Evolutionary conservation across 2,797 vertebrate genomes (phyloP), one percentile per base, ranked within the genome.

Genomic region (Triplophysa bombifrons): DNA sequence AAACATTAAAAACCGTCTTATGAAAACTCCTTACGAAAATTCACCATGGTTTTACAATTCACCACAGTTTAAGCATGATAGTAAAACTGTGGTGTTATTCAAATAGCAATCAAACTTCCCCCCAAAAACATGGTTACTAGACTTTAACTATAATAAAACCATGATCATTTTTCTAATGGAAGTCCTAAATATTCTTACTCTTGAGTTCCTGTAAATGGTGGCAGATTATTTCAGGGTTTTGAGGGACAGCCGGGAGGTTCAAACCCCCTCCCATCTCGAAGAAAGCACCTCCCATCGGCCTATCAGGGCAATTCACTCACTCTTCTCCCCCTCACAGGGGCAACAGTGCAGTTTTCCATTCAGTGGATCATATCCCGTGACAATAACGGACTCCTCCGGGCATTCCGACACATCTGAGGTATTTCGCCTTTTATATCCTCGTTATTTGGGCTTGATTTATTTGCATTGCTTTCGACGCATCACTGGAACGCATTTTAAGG

Each of bases 231-330:
- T 27, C 76, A 63, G 11, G 67, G 93, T 91, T 92, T 93, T 93
- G 92, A 91, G 91, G 89, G 92, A 88, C 87, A 89, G 90, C 92
- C 91, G 85, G 86, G 7, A 60, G 70, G 77, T 88, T 90, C 86
- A 90, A 91, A 88, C 88, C 91, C 91, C 86, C 82, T 87, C 86
- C 87, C 87, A 90, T 69, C 87, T 88, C 87, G 85, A 84, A 88
- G 87, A 82, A 86, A 84, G 87, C 86, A 84, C 94, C 94, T 93
- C 95, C 95, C 94, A 93, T 94, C 92, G 92, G 61, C 89, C 93
- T 91, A 92, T 91, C 91, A 88, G 91, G 91, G 86, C 86, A 91
- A 92, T 94, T 94, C 94, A 91, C 88, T 86, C 93, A 93, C 92
- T 94, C 95, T 94, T 91, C 90, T 78, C 87, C 92, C 93, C 89